A percentile compares a stretch with the other conserved stretches of the same genome.
Conservation (phyloP, 2,888 invertebrate genomes). For the Diplolepis rosae region DNA sequence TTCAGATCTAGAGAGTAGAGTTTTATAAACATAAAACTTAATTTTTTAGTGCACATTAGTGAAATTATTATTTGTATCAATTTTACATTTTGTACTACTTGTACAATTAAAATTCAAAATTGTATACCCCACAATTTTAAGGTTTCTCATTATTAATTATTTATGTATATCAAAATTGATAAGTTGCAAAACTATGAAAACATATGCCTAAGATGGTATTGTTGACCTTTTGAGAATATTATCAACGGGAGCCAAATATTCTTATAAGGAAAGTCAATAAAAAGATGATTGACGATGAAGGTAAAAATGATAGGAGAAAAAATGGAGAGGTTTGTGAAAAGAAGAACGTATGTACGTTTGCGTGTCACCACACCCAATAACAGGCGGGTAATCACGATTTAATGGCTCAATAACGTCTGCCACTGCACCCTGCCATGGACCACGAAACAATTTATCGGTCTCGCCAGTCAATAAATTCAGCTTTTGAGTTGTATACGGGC, state of each 20-base stretch:
- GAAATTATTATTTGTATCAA: no score
- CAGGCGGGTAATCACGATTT: constrained; percentile 68
- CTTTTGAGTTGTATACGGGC: constrained; percentile 58
- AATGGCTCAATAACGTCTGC: constrained; percentile 68
- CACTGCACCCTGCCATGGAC: constrained; percentile 52
- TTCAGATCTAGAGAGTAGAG: no score
- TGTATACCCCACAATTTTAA: no score
- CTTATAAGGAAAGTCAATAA: neutral
- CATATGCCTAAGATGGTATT: neutral
- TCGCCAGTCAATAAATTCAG: constrained; percentile 67
- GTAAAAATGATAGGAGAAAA: neutral
- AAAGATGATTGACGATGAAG: neutral
- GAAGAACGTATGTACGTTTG: constrained; percentile 54
- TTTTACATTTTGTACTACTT: no score
- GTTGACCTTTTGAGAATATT: neutral
- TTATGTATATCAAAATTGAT: no score
- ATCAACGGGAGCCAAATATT: neutral
- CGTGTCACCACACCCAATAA: constrained; percentile 66
- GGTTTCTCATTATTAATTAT: no score
- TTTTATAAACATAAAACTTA: no score
- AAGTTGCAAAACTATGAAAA: no score
- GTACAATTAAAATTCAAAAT: no score
- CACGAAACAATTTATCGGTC: constrained; percentile 66
- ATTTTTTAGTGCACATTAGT: no score
- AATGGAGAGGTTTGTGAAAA: constrained; percentile 10